Percentiles rank a stretch among this genome's conserved stretches.
Conservation (phyloP, 2,797 vertebrate species). For the Discoglossus pictus region DNA sequence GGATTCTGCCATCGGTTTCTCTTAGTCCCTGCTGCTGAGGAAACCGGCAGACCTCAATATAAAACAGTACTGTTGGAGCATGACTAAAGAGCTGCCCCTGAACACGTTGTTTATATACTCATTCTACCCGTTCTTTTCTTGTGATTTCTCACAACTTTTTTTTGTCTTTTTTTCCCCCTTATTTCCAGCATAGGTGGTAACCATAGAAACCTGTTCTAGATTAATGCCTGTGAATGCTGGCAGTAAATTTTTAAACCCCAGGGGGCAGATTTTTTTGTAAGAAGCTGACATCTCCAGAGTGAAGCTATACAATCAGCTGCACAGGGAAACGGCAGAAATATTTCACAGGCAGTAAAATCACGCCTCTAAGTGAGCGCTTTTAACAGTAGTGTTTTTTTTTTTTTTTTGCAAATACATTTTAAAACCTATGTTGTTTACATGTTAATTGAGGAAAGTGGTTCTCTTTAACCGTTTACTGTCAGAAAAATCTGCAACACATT, state of each 20-base stretch:
- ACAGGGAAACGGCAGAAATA: neutral
- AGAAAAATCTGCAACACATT: no score
- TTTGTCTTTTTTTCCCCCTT: neutral
- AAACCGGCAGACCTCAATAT: neutral
- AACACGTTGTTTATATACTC: no score
- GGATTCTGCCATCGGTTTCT: conserved; percentile 5
- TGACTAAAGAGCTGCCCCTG: no score
- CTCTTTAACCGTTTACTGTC: neutral
- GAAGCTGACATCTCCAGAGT: neutral
- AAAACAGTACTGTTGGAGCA: no score
- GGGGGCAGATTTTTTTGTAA: neutral
- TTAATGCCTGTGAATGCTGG: neutral
- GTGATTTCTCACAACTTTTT: no score
- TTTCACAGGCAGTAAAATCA: neutral
- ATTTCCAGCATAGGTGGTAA: neutral
- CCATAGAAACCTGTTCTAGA: neutral
- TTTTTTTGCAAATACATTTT: no score
- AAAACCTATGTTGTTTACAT: no score
- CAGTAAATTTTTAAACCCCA: neutral
- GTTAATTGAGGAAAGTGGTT: no score
- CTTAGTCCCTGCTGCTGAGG: neutral
- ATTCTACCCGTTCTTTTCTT: no score
- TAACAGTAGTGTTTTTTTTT: neutral
- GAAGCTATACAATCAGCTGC: neutral
- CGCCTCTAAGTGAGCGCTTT: no score